Conservation (phyloP, 2,113 vertebrate species). For the Mormoops blainvillei region DNA sequence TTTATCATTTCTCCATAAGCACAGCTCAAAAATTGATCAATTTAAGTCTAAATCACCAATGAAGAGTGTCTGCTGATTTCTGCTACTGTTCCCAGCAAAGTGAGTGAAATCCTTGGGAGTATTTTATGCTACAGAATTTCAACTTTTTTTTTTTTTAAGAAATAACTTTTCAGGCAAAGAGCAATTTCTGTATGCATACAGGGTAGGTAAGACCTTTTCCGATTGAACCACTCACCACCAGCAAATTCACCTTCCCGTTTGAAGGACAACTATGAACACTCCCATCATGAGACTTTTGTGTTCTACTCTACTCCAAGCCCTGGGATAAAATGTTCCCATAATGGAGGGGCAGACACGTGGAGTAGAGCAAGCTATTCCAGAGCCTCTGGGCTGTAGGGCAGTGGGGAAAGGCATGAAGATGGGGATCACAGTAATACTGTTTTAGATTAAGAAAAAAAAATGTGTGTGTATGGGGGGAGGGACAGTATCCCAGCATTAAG, state of each 20-base stretch:
- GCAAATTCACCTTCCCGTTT: background rate
- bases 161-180: background rate
- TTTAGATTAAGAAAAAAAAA: background rate
- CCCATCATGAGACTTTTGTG: accelerated
- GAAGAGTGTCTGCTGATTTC: background rate
- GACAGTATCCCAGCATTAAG: background rate
- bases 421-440: background rate
- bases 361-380: accelerated
- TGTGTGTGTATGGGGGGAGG: background rate
- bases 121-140: background rate
- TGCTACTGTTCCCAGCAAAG: background rate
- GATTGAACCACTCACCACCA: background rate
- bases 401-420: background rate
- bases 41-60: background rate
- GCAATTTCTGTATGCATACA: background rate
- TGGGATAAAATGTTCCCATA: background rate
- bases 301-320: background rate
- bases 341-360: accelerated
- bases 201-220: background rate
- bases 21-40: background rate
- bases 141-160: background rate
- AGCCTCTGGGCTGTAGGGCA: accelerated
- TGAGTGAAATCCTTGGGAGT: background rate
- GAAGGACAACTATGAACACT: background rate
- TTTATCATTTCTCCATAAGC: background rate